phyloP scores from a whole-genome alignment of 1,140 invertebrate species.

The Heliothis virescens region DNA sequence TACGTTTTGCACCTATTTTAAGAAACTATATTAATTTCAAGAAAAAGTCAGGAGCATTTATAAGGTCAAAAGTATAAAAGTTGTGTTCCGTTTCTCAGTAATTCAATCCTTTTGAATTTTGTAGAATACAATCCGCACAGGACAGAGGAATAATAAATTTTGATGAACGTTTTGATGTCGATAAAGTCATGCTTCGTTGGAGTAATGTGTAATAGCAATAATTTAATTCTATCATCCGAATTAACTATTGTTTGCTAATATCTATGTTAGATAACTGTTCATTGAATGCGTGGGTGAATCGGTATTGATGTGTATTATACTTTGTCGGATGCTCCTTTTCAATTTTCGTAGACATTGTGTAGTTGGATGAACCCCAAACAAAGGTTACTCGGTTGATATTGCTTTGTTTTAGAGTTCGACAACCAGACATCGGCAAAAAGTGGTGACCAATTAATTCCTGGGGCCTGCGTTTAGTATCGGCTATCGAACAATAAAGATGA shows the following conservation, averaged over 20 bases:
- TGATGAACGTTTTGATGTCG: slow-evolving; percentile 20
- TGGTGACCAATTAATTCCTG: slow-evolving; percentile 12
- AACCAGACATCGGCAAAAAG: slow-evolving; percentile 34
- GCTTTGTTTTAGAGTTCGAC: slow-evolving; percentile 30
- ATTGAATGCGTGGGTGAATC: slow-evolving; percentile 43
- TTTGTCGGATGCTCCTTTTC: slow-evolving; percentile 2
- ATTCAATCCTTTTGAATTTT: neutral
- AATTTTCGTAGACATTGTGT: slow-evolving; percentile 22
- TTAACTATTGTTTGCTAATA: slow-evolving; percentile 56
- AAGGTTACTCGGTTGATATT: slow-evolving; percentile 26
- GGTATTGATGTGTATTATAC: slow-evolving; percentile 2
- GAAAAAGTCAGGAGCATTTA: slow-evolving; percentile 2
- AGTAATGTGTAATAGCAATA: slow-evolving; percentile 49
- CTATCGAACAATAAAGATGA: neutral
- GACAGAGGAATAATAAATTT: slow-evolving; percentile 17
- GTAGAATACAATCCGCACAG: neutral
- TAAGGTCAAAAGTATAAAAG: neutral
- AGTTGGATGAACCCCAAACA: slow-evolving; percentile 27
- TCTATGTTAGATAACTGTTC: slow-evolving; percentile 43
- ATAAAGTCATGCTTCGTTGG: slow-evolving; percentile 46
- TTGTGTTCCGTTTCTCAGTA: neutral
- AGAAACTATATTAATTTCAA: neutral
- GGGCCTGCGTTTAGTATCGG: slow-evolving; percentile 15
- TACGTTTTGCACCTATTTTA: neutral
- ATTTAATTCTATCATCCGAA: slow-evolving; percentile 55